These are phyloP conservation scores for Luehdorfia chinensis DNA, from an alignment of 1,140 invertebrate genomes.

Conservation along the genomic window DNA sequence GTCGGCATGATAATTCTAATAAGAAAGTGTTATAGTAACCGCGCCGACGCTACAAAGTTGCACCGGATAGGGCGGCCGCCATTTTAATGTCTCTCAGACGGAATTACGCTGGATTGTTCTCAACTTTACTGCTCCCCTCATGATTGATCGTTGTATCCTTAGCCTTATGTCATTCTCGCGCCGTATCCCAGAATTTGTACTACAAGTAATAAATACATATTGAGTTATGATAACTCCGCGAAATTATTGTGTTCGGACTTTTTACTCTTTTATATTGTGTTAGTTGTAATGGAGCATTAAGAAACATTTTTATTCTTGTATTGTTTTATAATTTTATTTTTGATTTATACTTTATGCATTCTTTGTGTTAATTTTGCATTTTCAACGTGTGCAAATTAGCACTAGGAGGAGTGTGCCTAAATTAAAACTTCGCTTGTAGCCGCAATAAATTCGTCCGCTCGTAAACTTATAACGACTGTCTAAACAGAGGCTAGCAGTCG, in stretches of 20 bases:
- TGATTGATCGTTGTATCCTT: conserved; percentile 75
- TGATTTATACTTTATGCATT: too few relatives aligned
- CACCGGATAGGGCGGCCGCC: conserved; percentile 71
- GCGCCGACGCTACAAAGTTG: conserved; percentile 59
- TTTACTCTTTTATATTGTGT: conserved; percentile 15
- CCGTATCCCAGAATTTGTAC: conserved; percentile 67
- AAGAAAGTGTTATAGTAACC: conserved; percentile 52
- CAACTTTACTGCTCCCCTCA: conserved; percentile 64
- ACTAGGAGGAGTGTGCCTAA: conserved; percentile 58
- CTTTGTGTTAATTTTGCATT: too few relatives aligned
- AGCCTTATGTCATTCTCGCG: conserved; percentile 70
- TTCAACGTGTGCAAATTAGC: conserved; percentile 53
- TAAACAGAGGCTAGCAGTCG: conserved; percentile 63
- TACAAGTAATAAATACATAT: conserved; percentile 67
- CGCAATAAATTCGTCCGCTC: conserved; percentile 63
- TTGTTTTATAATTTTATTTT: conserved; percentile 15
- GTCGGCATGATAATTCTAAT: conserved; percentile 46
- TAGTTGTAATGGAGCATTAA: conserved; percentile 14
- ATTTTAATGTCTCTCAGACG: conserved; percentile 74
- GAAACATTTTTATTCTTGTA: conserved; percentile 16
- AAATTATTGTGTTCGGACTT: conserved; percentile 32
- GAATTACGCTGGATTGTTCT: conserved; percentile 77
- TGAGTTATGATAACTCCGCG: conserved; percentile 60
- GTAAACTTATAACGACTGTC: conserved; percentile 67
- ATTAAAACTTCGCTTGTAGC: conserved; percentile 52